Conservation (phyloP, 2,113 vertebrate genomes). For the Ceyx margarethae region DNA sequence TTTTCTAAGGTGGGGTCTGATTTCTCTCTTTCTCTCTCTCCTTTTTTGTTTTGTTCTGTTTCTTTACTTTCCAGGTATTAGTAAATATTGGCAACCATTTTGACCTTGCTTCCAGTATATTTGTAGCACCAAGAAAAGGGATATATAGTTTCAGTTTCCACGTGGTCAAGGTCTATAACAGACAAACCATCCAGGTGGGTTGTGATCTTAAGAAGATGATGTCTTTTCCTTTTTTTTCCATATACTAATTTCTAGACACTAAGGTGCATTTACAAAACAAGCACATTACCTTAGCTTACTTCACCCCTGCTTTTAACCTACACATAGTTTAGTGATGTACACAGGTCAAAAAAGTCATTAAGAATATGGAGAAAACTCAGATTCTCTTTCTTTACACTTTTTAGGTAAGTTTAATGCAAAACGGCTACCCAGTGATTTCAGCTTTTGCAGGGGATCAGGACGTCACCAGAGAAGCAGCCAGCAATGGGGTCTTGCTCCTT, state of each 20-base stretch:
- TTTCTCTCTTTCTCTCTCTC: conserved; percentile 25
- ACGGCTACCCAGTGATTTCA: conserved; percentile 96
- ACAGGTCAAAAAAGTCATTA: background rate
- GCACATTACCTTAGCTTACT: background rate
- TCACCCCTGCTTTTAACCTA: background rate
- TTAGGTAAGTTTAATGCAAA: conserved; percentile 99
- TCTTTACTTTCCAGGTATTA: conserved; percentile 86
- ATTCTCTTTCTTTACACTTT: conserved; percentile 56
- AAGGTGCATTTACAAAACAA: background rate
- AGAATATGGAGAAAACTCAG: conserved; percentile 31
- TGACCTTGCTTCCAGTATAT: conserved; percentile 96
- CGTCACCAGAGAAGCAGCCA: conserved; percentile 97
- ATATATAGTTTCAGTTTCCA: conserved; percentile 99
- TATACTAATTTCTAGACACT: background rate
- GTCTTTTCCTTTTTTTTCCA: background rate
- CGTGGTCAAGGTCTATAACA: conserved; percentile 99
- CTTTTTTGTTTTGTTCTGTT: background rate
- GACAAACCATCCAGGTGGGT: conserved; percentile 99
- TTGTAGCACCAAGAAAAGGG: conserved; percentile 95
- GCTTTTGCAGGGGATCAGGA: conserved; percentile 99
- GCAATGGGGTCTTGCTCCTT: conserved; percentile 96
- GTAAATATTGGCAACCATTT: conserved; percentile 99
- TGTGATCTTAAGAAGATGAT: background rate
- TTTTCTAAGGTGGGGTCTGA: conserved; percentile 5
- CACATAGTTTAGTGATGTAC: background rate